phyloP scores from a whole-genome alignment of 2,888 invertebrate genomes.

The Camponotus fellah region DNA sequence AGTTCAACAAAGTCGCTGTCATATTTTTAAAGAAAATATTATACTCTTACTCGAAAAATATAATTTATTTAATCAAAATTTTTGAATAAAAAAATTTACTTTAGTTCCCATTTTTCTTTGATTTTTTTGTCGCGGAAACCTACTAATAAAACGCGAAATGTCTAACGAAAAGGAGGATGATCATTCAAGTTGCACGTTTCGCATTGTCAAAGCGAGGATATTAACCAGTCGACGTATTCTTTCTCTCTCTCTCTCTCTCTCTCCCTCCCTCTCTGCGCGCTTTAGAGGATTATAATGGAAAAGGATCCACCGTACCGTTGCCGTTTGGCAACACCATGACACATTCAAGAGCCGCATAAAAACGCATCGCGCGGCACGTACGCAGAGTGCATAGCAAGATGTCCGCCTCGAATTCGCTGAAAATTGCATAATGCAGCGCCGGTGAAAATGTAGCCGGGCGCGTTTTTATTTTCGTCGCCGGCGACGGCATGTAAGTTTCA shows the following conservation, averaged over 20 bases:
- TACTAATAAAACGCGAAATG: background rate
- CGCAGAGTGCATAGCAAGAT: constrained; percentile 29
- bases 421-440: constrained; percentile 52
- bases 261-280: background rate
- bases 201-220: constrained; percentile 24
- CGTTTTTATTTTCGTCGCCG: constrained; percentile 48
- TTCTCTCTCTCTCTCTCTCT: no score
- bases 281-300: constrained; percentile 40
- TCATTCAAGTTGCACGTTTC: constrained; percentile 9
- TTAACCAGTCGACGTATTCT: constrained; percentile 20
- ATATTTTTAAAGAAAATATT: background rate
- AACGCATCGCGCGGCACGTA: constrained; percentile 31
- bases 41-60: background rate
- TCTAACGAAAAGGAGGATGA: constrained; percentile 15
- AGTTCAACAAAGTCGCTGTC: background rate
- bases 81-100: background rate
- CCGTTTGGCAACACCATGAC: constrained; percentile 22
- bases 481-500: constrained; percentile 54
- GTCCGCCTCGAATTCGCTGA: constrained; percentile 45
- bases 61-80: background rate
- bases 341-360: constrained; percentile 38
- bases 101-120: no score
- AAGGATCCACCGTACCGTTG: constrained; percentile 29
- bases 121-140: background rate
- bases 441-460: constrained; percentile 45